These are phyloP conservation scores for Enoplosus armatus DNA, from an alignment of 2,797 vertebrate species.

Conservation along the genomic window DNA sequence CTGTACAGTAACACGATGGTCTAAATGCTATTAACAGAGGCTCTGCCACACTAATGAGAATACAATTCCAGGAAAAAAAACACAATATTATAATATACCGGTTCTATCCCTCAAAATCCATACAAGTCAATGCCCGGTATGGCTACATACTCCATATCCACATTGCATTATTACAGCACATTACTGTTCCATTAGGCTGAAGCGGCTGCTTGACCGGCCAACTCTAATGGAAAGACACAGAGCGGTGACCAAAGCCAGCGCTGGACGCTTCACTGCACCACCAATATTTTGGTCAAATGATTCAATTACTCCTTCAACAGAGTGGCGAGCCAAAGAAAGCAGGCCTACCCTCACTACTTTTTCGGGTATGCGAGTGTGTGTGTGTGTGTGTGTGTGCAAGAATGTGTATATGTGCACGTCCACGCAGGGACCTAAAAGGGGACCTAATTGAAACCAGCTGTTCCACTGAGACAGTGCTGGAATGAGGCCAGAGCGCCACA, in stretches of 20 bases:
- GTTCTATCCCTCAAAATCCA: constrained; percentile 4
- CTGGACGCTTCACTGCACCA: constrained; percentile 67
- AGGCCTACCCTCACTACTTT: constrained; percentile 52
- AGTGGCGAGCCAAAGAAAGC: constrained; percentile 78
- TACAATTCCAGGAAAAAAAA: constrained; percentile 2
- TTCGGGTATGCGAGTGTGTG: not conserved
- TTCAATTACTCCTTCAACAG: constrained; percentile 85
- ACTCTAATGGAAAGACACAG: constrained; percentile 59
- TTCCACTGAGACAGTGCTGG: constrained; percentile 81
- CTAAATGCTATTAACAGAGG: not conserved
- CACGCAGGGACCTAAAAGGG: constrained; percentile 51
- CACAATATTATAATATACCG: not conserved
- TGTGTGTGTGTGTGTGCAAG: constrained; percentile 3
- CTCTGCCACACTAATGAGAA: not conserved
- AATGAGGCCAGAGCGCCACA: constrained; percentile 79
- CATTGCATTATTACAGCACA: constrained; percentile 34
- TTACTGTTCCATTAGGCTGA: constrained; percentile 58
- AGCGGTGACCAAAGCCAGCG: constrained; percentile 69
- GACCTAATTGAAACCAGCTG: constrained; percentile 91
- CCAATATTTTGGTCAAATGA: constrained; percentile 81
- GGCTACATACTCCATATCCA: constrained; percentile 12
- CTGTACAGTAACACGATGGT: not conserved
- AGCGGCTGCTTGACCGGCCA: constrained; percentile 57
- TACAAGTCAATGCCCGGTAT: not conserved
- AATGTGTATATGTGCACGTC: constrained; percentile 4